Evolutionary conservation across 2,797 vertebrate species (phyloP).

Genomic region (Peromyscus attwateri): DNA sequence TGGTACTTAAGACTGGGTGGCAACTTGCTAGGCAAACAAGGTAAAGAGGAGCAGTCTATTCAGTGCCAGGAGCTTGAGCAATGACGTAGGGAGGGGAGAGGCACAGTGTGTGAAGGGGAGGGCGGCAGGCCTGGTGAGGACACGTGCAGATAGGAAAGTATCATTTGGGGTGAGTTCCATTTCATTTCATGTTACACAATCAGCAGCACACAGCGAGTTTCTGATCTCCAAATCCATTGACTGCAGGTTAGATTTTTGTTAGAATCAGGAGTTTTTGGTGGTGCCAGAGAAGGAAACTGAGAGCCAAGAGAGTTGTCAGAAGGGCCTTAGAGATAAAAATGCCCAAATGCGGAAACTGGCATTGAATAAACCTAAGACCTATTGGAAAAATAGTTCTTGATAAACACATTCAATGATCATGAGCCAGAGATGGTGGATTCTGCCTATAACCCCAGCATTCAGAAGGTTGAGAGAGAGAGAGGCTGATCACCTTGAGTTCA

Average conservation of each 20-base stretch:
- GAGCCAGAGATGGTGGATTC: not conserved
- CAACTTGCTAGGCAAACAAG: not conserved
- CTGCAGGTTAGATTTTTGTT: not conserved
- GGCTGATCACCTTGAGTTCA: not conserved
- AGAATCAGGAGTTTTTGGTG: not conserved
- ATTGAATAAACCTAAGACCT: not conserved
- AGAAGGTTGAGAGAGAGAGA: not conserved
- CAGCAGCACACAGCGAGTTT: not conserved
- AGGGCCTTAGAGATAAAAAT: not conserved
- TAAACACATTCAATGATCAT: not conserved
- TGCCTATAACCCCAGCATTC: not conserved
- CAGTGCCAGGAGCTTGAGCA: not conserved
- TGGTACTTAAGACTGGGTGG: not conserved
- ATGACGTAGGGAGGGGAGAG: not conserved
- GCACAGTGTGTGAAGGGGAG: not conserved
- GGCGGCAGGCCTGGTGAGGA: not conserved
- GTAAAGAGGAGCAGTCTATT: not conserved
- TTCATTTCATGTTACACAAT: not conserved
- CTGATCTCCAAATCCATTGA: not conserved
- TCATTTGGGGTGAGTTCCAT: not conserved
- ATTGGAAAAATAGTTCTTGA: not conserved
- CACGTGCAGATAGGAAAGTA: not conserved
- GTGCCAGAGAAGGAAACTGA: not conserved
- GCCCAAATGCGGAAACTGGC: not conserved
- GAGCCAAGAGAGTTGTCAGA: not conserved